These are phyloP conservation scores for Cheilosia grossa DNA, from an alignment of 2,888 invertebrate genomes.

Conservation along the genomic window DNA sequence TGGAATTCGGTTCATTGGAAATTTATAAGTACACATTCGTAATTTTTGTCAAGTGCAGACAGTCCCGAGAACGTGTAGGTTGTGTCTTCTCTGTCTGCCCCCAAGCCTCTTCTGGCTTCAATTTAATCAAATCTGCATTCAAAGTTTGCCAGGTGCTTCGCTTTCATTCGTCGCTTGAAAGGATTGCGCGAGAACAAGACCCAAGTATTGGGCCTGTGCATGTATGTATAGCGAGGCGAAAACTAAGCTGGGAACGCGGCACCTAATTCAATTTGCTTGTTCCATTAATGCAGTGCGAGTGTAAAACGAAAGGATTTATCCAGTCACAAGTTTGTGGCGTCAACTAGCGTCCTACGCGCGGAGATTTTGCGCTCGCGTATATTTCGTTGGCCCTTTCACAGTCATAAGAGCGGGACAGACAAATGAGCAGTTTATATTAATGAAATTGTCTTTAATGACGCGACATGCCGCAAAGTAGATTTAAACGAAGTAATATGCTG, in stretches of 20 bases:
- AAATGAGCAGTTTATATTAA: constrained; percentile 72
- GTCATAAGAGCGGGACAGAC: constrained; percentile 18
- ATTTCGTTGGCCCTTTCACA: constrained; percentile 8
- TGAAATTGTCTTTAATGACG: constrained; percentile 72
- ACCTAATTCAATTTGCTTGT: constrained; percentile 74
- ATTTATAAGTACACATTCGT: constrained; percentile 72
- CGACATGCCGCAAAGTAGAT: constrained; percentile 71
- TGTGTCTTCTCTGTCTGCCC: constrained; percentile 23
- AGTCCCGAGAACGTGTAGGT: constrained; percentile 28
- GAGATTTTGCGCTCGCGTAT: background rate
- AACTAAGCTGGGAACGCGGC: constrained; percentile 69
- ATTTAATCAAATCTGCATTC: constrained; percentile 71
- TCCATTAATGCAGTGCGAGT: constrained; percentile 71
- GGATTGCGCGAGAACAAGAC: constrained; percentile 8
- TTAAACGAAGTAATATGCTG: constrained; percentile 74
- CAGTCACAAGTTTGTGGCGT: constrained; percentile 67
- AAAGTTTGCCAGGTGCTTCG: constrained; percentile 40
- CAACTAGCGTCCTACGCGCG: constrained; percentile 10
- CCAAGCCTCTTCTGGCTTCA: constrained; percentile 13
- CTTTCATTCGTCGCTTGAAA: background rate
- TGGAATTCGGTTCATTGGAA: constrained; percentile 67
- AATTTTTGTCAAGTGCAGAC: constrained; percentile 72
- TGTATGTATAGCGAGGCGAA: background rate
- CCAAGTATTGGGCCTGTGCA: background rate
- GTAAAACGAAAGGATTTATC: constrained; percentile 72